A percentile compares a stretch with the other conserved stretches of the same genome.
Evolutionary conservation across 2,113 vertebrate species (phyloP).

Genomic region (Oenanthe oenanthe): DNA sequence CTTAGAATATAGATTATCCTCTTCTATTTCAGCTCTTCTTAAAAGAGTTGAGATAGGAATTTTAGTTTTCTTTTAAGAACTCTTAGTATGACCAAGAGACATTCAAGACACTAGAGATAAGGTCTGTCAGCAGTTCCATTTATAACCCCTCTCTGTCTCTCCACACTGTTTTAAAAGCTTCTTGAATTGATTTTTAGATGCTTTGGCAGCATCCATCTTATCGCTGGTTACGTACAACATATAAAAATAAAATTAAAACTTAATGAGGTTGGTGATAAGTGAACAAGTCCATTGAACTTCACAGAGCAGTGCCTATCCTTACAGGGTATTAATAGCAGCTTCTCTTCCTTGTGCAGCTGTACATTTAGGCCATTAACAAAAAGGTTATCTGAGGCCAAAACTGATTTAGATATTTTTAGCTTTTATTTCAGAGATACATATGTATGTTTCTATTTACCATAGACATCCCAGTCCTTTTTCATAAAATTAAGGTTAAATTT

Average conservation of each 20-base stretch:
- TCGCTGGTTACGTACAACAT: slow-evolving; percentile 16
- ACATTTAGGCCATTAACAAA: background rate
- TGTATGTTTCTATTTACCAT: background rate
- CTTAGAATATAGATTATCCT: background rate
- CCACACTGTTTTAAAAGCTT: slow-evolving; percentile 67
- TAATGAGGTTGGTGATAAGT: slow-evolving; percentile 51
- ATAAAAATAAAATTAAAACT: slow-evolving; percentile 71
- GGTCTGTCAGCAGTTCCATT: slow-evolving; percentile 73
- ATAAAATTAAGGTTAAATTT: background rate
- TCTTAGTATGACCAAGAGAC: slow-evolving; percentile 22
- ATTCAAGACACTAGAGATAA: slow-evolving; percentile 50
- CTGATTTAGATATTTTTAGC: background rate
- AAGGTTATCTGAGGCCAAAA: background rate
- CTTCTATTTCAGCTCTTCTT: background rate
- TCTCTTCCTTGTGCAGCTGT: background rate
- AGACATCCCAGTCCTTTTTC: background rate
- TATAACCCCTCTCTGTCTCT: slow-evolving; percentile 53
- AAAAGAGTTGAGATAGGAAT: slow-evolving; percentile 20
- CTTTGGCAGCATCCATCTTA: slow-evolving; percentile 53
- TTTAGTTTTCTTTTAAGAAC: slow-evolving; percentile 34
- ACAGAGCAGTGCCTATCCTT: background rate
- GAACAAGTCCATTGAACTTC: slow-evolving; percentile 8
- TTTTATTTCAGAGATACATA: background rate
- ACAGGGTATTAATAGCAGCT: background rate
- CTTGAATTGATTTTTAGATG: slow-evolving; percentile 72